These are phyloP conservation scores for Hippocampus guttulatus DNA, from an alignment of 2,113 vertebrate genomes.

Conservation along the genomic window DNA sequence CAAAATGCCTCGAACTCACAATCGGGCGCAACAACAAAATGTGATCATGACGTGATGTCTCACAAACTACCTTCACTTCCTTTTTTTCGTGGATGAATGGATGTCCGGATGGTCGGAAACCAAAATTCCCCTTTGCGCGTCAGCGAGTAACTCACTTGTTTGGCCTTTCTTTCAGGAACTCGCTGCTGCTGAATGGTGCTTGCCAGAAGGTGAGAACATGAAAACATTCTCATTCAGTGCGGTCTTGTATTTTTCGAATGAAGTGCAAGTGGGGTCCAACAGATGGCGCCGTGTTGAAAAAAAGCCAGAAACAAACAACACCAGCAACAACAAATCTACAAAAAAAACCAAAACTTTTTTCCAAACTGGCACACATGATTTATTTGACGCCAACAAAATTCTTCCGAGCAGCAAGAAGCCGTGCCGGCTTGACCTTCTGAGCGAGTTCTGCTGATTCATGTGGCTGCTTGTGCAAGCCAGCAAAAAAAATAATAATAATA, in stretches of 20 bases:
- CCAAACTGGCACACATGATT: not conserved
- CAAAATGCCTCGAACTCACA: too few relatives aligned
- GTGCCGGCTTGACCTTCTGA: not conserved
- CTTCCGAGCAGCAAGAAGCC: not conserved
- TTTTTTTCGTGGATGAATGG: too few relatives aligned
- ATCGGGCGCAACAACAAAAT: too few relatives aligned
- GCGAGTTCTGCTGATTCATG: conserved; percentile 1
- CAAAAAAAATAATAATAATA: not conserved
- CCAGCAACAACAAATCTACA: not conserved
- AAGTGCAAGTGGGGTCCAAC: not conserved
- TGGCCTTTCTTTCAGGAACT: conserved; percentile 41
- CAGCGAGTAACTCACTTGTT: not conserved
- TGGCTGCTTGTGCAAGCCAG: not conserved
- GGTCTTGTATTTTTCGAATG: not conserved
- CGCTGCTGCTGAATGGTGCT: conserved; percentile 45
- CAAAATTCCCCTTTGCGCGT: too few relatives aligned
- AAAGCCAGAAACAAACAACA: not conserved
- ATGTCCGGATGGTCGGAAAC: too few relatives aligned
- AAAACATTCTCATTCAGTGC: not conserved
- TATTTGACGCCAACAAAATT: not conserved
- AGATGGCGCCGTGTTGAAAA: not conserved
- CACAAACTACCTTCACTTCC: too few relatives aligned
- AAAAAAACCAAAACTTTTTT: not conserved
- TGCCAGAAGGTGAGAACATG: conserved; percentile 58
- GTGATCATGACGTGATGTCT: too few relatives aligned